Base-by-base conservation (phyloP, 2,797 vertebrate genomes). In the Xenentodon cancila region DNA sequence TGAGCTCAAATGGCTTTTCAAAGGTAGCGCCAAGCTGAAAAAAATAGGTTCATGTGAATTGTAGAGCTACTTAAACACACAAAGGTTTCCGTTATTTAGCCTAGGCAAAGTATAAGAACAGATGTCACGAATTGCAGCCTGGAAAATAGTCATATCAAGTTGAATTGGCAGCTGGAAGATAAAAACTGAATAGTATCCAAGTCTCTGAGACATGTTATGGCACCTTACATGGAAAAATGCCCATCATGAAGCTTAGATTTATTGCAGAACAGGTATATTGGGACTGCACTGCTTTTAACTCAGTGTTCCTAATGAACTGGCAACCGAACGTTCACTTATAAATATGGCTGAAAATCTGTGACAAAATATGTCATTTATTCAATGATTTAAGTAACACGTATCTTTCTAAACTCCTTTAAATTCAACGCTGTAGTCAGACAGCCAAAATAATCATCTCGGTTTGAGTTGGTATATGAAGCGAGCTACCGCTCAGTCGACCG, bases 401-500 rank as follows among this genome's bases (percentile, higher is more conserved):
- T 64, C 67, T 18, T 56, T 56, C 12, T 59, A 46, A 44, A 77
- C 59, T 22, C 57, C 51, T 57, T 72, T 17, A 42, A 37, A 59
- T 49, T 71, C 43, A 18, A 71, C 64, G 59, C 66, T 54, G 60
- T 37, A 59, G 53, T 54, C 27, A 59, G 54, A 61, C 7, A 18
- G 34, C 32, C 13, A 75, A 81, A 85, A 84, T 53, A 73, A 79
- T 70, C 46, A 72, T 82, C 63, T 78, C n/a, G 49, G 64, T 75
- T 69, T 62, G 58, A 73, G 73, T 67, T 78, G 76, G 79, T 73
- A 46, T 61, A 63, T 56, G n/a, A 77, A 73, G 68, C 62, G 30
- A 78, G 67, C 64, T 48, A 55, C 51, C 66, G 83, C 79, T 84
- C 88, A 79, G 60, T 70, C 81, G 72, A 75, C 77, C 73, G 76